Conservation (phyloP, 2,888 invertebrate genomes). For the Aphidoletes aphidimyza region DNA sequence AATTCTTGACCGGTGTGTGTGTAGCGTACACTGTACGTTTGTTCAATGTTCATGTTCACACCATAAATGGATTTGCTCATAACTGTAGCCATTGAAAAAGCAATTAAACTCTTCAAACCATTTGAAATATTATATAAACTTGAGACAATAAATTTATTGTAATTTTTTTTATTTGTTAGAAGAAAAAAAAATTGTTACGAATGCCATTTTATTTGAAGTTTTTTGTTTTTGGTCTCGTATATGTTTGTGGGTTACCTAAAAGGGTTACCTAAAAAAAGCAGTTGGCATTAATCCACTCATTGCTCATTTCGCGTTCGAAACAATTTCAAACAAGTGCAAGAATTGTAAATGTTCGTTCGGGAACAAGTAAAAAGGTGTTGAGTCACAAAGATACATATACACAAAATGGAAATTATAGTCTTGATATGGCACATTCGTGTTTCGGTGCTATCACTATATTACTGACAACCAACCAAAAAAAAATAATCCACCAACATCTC, state of each 20-base stretch:
- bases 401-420: not conserved
- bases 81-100: not conserved
- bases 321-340: not conserved
- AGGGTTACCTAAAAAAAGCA: no score
- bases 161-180: not conserved
- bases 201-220: no score
- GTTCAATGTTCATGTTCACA: no score
- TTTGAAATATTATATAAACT: not conserved
- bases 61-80: not conserved
- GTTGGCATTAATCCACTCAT: no score
- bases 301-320: no score
- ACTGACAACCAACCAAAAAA: no score
- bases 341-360: not conserved
- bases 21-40: no score
- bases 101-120: not conserved
- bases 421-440: conserved; percentile 26
- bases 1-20: no score
- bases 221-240: not conserved
- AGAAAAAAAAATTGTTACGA: no score
- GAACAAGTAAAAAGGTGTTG: conserved; percentile 8
- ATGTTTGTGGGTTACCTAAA: no score
- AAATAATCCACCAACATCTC: not conserved
- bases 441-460: not conserved
- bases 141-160: conserved; percentile 19
- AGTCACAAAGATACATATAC: not conserved